Evolutionary conservation across 2,113 vertebrate genomes (phyloP), one percentile per base, ranked within the genome.

Genomic region (Oophaga pumilio): DNA sequence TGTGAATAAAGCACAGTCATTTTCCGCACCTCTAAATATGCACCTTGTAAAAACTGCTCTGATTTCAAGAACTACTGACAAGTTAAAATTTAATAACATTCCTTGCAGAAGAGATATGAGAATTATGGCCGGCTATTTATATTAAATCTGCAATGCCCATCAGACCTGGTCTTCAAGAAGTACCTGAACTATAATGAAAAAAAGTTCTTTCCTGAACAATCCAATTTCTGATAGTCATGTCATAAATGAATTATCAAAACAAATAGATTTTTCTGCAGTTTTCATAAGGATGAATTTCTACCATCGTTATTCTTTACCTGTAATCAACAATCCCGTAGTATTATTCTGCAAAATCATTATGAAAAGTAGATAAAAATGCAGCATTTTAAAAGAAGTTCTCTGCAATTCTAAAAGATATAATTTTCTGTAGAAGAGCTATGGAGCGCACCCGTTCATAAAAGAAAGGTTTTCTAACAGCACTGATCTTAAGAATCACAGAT

Each of bases 1-100:
- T 43, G 6, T 24, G 5, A 81, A 49, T 82, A 22, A 50, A 1
- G 28, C 33, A 64, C 7, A 28, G 20, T 11, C 14, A 64, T n/a
- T 49, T 13, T 68, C 49, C 24, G 43, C 22, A 24, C n/a, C 33
- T 62, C 62, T 82, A 68, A 82, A 66, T 62, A 82, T 50, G 62
- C 62, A 66, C 7, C 22, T 28, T 82, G 18, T 43, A 49, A 52
- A 81, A 50, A n/a, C 14, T 49, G 80, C 20, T 64, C 43, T 68
- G 62, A 52, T n/a, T 82, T 82, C 22, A 82, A 82, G 60, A 64
- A 82, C 60, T 82, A 43, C 80, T 52, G 80, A 68, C 60, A 82
- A 64, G 80, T 24, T 66, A 50, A 62, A 68, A 82, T 82, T 82
- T 82, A 82, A 82, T 82, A 82, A 82, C 60, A 82, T 82, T 81